Base-by-base conservation (phyloP, 37 sponge, comb jelly and placozoan species). In the Amphimedon queenslandica region DNA sequence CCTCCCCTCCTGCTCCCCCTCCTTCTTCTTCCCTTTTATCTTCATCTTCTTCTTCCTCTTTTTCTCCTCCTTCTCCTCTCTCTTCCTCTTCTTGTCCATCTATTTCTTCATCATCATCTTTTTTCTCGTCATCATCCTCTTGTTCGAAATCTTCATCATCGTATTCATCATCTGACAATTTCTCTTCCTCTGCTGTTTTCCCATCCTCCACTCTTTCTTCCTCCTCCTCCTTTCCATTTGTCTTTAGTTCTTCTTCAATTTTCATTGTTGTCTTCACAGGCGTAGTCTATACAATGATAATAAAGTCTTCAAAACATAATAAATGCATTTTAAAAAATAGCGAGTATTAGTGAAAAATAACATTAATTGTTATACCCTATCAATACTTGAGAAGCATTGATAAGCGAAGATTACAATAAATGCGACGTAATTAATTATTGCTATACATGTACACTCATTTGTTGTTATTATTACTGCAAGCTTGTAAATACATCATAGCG, bases 61-160 rank as follows among this genome's bases (percentile, higher is more conserved):
- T 47, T 18, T 37, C 41, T 36, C 69, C 32, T 55, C 6, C 55
- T 31, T 2, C 31, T 55, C 11, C 23, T 25, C 11, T 35, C 32
- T 4, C 51, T 0, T 10, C 1, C 16, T 3, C 27, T 55, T 76
- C 53, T 77, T 80, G 63, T 73, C 27, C 42, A 2, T 38, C 71
- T 28, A 23, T 28, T 4, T 42, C 42, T 4, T 11, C 33, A n/a
- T 11, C 34, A 36, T 37, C 67, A 36, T 37, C 67, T 32, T 3
- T 66, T 32, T 3, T 32, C 18, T 11, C 18, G 31, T 37, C 33
- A 28, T 37, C 32, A 23, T 47, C 53, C 53, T 47, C 53, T 47
- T 47, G 8, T 13, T 47, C 13, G 13, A 11, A n/a, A n/a, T 66
- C 67, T 42, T 28, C 5, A 2, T n/a, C 2, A 28, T 3, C 30